Base-by-base conservation (phyloP, 2,113 vertebrate species). In the Tetrao urogallus region DNA sequence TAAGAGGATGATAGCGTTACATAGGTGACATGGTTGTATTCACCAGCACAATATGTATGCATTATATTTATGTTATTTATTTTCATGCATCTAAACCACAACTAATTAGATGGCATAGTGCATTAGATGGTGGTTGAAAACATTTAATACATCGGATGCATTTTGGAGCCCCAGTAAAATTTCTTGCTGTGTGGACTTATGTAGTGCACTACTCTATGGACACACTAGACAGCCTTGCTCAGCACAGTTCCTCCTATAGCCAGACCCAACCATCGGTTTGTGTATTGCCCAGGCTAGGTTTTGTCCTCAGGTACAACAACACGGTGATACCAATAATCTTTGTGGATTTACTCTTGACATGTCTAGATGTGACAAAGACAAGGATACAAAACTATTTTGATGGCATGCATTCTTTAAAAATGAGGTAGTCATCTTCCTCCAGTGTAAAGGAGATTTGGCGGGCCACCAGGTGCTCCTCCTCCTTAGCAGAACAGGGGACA, bases 101-200 rank as follows among this genome's bases (percentile, higher is more conserved):
- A 77, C 43, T 66, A 52, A 85, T n/a, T 28, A 79, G 19, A 38
- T 27, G 22, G 13, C 40, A 63, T 8, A 40, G 16, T 47, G 8
- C 28, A 63, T 58, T 27, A 90, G 61, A 61, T 67, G 58, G 34
- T 6, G 3, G 45, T 61, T 18, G 61, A 61, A 27, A 82, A 86
- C 21, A 40, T 1, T 3, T 36, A 56, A 48, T 11, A 21, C 16
- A 1, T 0, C 3, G 4, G 11, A 43, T 43, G 30, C 2, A 8
- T 38, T 40, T 27, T 28, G 50, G 45, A 11, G 5, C 5, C 5
- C 19, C 4, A 11, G 3, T 14, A 27, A 45, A 11, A 43, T 72
- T 16, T 56, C 21, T 9, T 32, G 5, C 7, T 21, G 14, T 13
- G 19, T 43, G 18, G 20, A 19, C 15, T 2, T 0, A 1, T 8